These are phyloP conservation scores for Platysternon megacephalum DNA, from an alignment of 2,113 vertebrate genomes.

Conservation along the genomic window DNA sequence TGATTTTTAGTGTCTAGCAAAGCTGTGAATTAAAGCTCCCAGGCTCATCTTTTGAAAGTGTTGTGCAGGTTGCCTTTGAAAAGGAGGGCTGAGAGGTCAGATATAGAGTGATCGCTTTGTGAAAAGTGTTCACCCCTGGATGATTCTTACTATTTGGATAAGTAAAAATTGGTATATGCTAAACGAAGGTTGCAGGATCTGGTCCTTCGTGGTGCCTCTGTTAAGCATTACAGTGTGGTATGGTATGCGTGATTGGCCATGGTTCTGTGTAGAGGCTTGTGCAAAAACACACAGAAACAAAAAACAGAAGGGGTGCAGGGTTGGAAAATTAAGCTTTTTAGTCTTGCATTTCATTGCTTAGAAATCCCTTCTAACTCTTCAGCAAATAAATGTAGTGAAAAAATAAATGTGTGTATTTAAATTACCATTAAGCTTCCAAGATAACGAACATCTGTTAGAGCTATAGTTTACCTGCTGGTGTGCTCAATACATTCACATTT, in stretches of 20 bases:
- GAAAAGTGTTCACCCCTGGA: too few species aligned
- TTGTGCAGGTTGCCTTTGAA: too few species aligned
- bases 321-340: background rate
- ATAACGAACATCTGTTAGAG: background rate
- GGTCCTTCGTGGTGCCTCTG: background rate
- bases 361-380: background rate
- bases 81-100: too few species aligned
- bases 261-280: background rate
- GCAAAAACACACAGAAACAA: too few species aligned
- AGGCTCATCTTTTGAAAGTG: too few species aligned
- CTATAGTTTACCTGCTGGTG: background rate
- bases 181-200: constrained; percentile 19
- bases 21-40: too few species aligned
- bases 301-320: background rate
- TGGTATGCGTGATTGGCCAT: fast-evolving
- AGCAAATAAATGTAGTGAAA: background rate
- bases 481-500: background rate
- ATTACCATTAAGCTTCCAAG: background rate
- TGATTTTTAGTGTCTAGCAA: too few species aligned
- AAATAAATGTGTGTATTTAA: background rate
- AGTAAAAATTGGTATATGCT: constrained; percentile 12
- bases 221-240: background rate
- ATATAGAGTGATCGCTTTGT: too few species aligned
- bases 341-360: background rate
- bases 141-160: background rate